Evolutionary conservation across 2,797 vertebrate species (phyloP).

Genomic region (Phrynocephalus vlangalii): DNA sequence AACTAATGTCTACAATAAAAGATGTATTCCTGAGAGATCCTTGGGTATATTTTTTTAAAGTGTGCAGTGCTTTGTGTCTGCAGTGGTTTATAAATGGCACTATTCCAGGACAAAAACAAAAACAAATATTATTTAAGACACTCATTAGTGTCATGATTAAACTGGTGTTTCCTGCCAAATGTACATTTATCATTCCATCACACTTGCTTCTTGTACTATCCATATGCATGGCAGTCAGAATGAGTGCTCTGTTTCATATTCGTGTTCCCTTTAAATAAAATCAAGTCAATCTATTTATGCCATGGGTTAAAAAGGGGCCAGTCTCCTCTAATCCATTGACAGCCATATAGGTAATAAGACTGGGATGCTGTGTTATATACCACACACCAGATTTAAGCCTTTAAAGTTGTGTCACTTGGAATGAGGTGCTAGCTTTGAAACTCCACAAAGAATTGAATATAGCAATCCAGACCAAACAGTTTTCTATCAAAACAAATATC

Average conservation of each 20-base stretch:
- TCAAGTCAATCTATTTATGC: conserved; percentile 56
- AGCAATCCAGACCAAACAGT: conserved; percentile 46
- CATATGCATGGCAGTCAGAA: conserved; percentile 51
- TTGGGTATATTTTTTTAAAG: background rate
- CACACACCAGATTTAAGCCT: conserved; percentile 63
- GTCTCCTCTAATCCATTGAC: conserved; percentile 60
- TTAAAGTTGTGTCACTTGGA: conserved; percentile 60
- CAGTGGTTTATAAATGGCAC: background rate
- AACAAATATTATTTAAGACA: conserved; percentile 8
- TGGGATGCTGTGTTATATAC: conserved; percentile 60
- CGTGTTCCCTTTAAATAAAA: conserved; percentile 38
- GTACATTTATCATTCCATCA: conserved; percentile 32
- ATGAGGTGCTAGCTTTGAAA: conserved; percentile 50
- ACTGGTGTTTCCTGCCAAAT: background rate
- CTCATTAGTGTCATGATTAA: conserved; percentile 28
- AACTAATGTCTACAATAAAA: background rate
- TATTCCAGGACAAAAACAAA: conserved; percentile 20
- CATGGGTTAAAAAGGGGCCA: conserved; percentile 63
- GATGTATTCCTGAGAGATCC: background rate
- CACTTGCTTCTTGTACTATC: conserved; percentile 51
- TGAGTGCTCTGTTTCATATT: background rate
- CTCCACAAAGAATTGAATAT: conserved; percentile 47
- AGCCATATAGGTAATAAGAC: conserved; percentile 39
- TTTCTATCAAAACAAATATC: conserved; percentile 60
- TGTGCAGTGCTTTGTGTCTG: background rate